These are phyloP conservation scores for Lasioglossum leucozonium DNA, from an alignment of 2,888 invertebrate species.

Conservation along the genomic window DNA sequence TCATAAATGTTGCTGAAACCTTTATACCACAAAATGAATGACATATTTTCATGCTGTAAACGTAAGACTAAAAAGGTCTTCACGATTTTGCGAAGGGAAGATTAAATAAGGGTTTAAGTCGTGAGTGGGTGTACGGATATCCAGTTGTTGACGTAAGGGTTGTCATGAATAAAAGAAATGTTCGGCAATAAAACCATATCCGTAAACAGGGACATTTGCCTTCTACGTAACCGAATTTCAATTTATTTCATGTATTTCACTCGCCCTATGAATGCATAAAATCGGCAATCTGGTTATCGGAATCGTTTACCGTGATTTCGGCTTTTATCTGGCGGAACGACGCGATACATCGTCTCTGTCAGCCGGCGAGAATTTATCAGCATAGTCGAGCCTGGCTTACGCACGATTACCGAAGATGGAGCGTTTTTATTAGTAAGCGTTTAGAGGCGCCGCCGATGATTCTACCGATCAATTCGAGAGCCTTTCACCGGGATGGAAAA, in stretches of 20 bases:
- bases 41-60: not conserved
- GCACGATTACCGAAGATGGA: slow-evolving; percentile 51
- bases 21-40: no score
- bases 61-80: not conserved
- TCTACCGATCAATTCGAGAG: slow-evolving; percentile 26
- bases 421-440: slow-evolving; percentile 38
- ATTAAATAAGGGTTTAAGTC: not conserved
- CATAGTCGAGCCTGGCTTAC: slow-evolving; percentile 7
- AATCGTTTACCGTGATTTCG: slow-evolving; percentile 48
- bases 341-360: slow-evolving; percentile 33
- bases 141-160: not conserved
- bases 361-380: slow-evolving; percentile 35
- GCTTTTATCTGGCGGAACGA: slow-evolving; percentile 25
- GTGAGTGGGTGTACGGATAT: not conserved
- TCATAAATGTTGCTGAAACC: no score
- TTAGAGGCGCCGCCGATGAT: slow-evolving; percentile 15
- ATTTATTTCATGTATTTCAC: not conserved
- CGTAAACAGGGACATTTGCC: not conserved
- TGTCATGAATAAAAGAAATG: not conserved
- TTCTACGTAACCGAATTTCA: not conserved
- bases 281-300: slow-evolving; percentile 38
- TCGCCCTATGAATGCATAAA: not conserved
- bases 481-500: not conserved
- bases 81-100: not conserved
- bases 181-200: not conserved